Conservation (phyloP, 2,113 vertebrate genomes). For the Xenus cinereus region DNA sequence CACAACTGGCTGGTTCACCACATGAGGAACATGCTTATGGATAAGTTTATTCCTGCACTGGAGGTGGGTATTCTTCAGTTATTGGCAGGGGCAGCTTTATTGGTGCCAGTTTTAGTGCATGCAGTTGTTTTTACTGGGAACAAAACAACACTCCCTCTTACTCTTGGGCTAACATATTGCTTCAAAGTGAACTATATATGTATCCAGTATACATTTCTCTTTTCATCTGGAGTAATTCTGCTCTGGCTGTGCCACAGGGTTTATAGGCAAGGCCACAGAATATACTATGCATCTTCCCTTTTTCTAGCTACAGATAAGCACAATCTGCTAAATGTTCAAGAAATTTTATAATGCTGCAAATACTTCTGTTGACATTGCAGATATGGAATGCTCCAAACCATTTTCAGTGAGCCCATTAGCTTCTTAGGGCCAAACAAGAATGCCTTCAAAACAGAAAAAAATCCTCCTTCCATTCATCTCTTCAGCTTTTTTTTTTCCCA, state of each 20-base stretch:
- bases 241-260: background rate
- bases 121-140: background rate
- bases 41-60: background rate
- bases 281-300: background rate
- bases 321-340: background rate
- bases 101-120: background rate
- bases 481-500: background rate
- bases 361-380: background rate
- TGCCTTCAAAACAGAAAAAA: background rate
- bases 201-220: background rate
- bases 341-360: background rate
- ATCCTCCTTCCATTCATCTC: background rate
- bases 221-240: background rate
- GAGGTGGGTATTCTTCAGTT: background rate
- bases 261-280: background rate
- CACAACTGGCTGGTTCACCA: background rate
- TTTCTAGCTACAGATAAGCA: background rate
- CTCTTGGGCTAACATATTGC: background rate
- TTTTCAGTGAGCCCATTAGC: background rate
- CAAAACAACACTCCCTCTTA: background rate
- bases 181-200: background rate
- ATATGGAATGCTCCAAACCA: background rate
- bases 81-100: background rate
- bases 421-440: background rate
- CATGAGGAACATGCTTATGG: background rate